phyloP scores from a whole-genome alignment of 2,888 invertebrate species.

The Chirona hameri region DNA sequence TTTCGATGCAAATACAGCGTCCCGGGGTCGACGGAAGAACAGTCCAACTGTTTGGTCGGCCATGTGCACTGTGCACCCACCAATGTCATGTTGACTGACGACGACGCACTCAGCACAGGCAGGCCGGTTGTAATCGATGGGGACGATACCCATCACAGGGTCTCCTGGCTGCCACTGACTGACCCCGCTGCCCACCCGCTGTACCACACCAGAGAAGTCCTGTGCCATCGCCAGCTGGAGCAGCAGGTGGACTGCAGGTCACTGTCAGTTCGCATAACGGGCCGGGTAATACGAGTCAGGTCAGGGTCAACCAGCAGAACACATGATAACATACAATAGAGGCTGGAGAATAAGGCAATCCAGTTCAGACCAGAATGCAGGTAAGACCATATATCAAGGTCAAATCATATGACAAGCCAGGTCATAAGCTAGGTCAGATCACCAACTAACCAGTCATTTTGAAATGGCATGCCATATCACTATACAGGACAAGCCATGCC shows the following conservation, averaged over 20 bases:
- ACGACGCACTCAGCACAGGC: constrained; percentile 50
- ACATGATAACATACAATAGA: neutral
- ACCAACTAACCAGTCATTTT: too few relatives aligned
- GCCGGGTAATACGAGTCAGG: constrained; percentile 30
- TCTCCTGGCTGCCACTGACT: constrained; percentile 47
- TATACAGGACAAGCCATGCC: too few relatives aligned
- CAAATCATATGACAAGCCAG: too few relatives aligned
- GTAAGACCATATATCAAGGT: neutral
- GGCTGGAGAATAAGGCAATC: neutral
- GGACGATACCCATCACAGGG: constrained; percentile 49
- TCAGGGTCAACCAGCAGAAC: constrained; percentile 2
- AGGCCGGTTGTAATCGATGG: constrained; percentile 48
- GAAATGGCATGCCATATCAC: too few relatives aligned
- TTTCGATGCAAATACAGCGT: too few relatives aligned
- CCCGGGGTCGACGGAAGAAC: too few relatives aligned
- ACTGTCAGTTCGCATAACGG: too few relatives aligned
- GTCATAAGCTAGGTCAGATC: too few relatives aligned
- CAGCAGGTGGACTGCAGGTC: too few relatives aligned
- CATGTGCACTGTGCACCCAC: constrained; percentile 43
- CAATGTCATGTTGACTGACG: constrained; percentile 50
- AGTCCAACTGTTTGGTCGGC: too few relatives aligned
- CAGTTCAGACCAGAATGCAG: neutral
- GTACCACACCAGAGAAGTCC: constrained; percentile 49
- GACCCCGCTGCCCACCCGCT: constrained; percentile 47
- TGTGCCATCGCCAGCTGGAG: constrained; percentile 45